Conservation (phyloP, 2,888 invertebrate species). For the Neria commutata region DNA sequence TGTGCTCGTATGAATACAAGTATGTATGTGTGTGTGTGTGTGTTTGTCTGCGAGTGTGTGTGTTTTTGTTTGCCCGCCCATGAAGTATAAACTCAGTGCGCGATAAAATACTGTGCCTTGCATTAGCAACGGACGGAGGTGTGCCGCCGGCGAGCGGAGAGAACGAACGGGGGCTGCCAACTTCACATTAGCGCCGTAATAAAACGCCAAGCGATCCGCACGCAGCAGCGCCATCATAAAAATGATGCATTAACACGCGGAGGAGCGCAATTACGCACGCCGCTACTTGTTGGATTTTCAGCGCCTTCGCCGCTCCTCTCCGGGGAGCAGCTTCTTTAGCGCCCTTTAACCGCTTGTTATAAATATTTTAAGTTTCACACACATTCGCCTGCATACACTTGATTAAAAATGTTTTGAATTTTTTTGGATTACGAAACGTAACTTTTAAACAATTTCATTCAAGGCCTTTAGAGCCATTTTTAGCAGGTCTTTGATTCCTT, state of each 20-base stretch:
- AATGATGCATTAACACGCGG: constrained; percentile 34
- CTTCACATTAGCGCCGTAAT: constrained; percentile 23
- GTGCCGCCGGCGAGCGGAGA: no score
- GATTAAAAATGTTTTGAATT: no score
- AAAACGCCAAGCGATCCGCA: constrained; percentile 14
- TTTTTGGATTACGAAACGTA: no score
- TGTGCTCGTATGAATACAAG: constrained; percentile 31
- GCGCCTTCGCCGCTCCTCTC: not conserved
- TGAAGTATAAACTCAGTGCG: constrained; percentile 25
- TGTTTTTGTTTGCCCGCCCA: constrained; percentile 13
- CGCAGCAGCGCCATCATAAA: constrained; percentile 21
- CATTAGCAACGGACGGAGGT: not conserved
- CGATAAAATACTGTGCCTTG: constrained; percentile 12
- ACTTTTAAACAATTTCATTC: no score
- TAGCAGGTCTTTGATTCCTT: no score
- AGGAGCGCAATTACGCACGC: constrained; percentile 33
- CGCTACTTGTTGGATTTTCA: constrained; percentile 25
- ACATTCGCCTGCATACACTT: no score
- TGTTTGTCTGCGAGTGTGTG: constrained; percentile 11
- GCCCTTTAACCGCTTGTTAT: no score
- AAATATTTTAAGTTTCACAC: no score
- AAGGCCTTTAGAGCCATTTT: no score
- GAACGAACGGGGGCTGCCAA: no score
- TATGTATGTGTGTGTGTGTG: constrained; percentile 4
- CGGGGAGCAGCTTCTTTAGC: no score